Evolutionary conservation across 2,797 vertebrate genomes (phyloP).

Genomic region (Acanthis flammea): DNA sequence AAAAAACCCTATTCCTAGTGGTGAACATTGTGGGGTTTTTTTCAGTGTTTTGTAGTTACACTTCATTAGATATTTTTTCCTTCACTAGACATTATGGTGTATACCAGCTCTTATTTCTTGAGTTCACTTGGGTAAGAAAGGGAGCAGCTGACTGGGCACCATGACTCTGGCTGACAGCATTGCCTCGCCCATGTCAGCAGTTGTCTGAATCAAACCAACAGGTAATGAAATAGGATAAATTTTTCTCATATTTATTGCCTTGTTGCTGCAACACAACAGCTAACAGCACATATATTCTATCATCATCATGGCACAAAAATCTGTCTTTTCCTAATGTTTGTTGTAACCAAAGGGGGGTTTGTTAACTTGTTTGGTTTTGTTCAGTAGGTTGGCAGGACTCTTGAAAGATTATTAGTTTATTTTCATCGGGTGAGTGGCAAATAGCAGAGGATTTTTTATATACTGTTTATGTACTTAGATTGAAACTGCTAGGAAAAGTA

Average conservation of each 20-base stretch:
- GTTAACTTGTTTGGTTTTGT: background rate
- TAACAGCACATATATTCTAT: conserved; percentile 50
- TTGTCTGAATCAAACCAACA: conserved; percentile 25
- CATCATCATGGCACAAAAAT: conserved; percentile 27
- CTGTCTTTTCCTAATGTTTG: conserved; percentile 12
- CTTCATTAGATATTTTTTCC: conserved; percentile 49
- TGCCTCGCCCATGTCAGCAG: background rate
- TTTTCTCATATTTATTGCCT: background rate
- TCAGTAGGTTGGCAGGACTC: background rate
- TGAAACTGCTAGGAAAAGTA: background rate
- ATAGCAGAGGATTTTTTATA: background rate
- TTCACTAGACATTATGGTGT: background rate
- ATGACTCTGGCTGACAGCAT: background rate
- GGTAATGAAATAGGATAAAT: background rate
- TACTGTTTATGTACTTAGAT: background rate
- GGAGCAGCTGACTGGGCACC: background rate
- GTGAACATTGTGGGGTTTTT: background rate
- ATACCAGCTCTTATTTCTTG: conserved; percentile 32
- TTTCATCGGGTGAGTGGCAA: background rate
- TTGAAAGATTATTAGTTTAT: background rate
- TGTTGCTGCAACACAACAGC: background rate
- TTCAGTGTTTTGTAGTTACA: conserved; percentile 16
- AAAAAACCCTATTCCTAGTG: background rate
- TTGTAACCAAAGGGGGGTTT: background rate
- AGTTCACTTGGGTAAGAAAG: background rate